Evolutionary conservation across 2,797 vertebrate genomes (phyloP), one percentile per base, ranked within the genome.

Genomic region (Moxostoma hubbsi): DNA sequence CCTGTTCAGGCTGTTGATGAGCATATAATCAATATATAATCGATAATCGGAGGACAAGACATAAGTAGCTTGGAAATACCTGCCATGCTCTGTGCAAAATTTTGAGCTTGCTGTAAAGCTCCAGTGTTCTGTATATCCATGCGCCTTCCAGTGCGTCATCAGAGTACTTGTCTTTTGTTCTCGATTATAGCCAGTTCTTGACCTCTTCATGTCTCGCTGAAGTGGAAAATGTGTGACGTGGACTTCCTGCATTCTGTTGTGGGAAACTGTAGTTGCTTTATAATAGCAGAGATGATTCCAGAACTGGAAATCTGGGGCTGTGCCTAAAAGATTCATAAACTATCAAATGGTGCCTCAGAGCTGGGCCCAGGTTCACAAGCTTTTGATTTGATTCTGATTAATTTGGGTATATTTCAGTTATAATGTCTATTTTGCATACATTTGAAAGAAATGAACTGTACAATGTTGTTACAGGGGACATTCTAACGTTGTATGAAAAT

Each of bases 211-310:
- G 5, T 61, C 16, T 9, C 1, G n/a, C 1, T 6, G 24, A 66
- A 11, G 55, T 70, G 68, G 62, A 64, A 78, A 73, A 84, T 79
- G 58, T 80, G 63, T 75, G 18, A 0, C 49, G 16, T 57, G 49
- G 64, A 62, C 45, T 6, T 45, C 16, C 45, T 45, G 47, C 16
- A 11, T 16, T 5, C 61, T 68, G 16, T 72, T 81, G 66, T 67
- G 58, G 63, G 47, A 81, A 83, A 73, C 81, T 51, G 65, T 75
- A 84, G 77, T 63, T 65, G 49, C 51, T 75, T 80, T 74, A 65
- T 76, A 80, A 77, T 67, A 68, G 51, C 49, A 67, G 61, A 12
- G 7, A 15, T 79, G 10, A n/a, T 55, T 12, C 16, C 24, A 70
- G 73, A 24, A 10, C 18, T 43, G 10, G 9, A 57, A 45, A 71